Percentiles rank a stretch among this genome's conserved stretches.
These are phyloP conservation scores for Dreissena rostriformis DNA, from an alignment of 1,140 invertebrate species.

Conservation along the genomic window DNA sequence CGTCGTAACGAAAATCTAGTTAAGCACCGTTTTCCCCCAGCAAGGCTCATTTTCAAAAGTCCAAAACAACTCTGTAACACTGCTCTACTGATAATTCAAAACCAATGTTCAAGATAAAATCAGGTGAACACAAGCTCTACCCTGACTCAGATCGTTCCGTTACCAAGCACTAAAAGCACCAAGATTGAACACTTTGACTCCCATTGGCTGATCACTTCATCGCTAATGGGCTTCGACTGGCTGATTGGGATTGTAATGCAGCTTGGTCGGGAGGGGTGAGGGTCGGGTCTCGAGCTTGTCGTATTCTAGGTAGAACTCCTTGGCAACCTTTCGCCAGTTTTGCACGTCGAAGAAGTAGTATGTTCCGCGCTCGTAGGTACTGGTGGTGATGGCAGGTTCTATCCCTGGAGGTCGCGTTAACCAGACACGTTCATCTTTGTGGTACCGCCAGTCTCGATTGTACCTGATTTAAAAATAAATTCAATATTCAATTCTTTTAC, in stretches of 20 bases:
- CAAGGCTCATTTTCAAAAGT: too few species aligned
- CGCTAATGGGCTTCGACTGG: constrained; percentile 63
- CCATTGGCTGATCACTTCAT: not conserved
- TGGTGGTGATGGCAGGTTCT: constrained; percentile 95
- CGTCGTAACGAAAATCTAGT: too few species aligned
- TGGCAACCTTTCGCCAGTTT: constrained; percentile 96
- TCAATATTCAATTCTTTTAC: not conserved
- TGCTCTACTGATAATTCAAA: too few species aligned
- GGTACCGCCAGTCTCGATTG: constrained; percentile 99
- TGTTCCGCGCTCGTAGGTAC: constrained; percentile 97
- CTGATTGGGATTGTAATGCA: constrained; percentile 71
- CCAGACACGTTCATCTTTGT: constrained; percentile 99
- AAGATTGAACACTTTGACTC: constrained; percentile 43
- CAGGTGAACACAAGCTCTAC: too few species aligned
- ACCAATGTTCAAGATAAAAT: too few species aligned
- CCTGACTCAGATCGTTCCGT: too few species aligned
- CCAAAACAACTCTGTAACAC: too few species aligned
- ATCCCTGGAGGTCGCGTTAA: constrained; percentile 98
- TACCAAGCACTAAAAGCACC: constrained; percentile 34
- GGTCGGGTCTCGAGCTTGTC: constrained; percentile 97
- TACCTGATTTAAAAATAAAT: constrained; percentile 85
- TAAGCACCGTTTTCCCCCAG: too few species aligned
- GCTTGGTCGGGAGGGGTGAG: constrained; percentile 64
- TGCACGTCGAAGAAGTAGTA: constrained; percentile 99
- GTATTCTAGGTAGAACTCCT: constrained; percentile 98